Evolutionary conservation across 2,113 vertebrate species (phyloP), one percentile per base, ranked within the genome.

Genomic region (Ctenomys sociabilis): DNA sequence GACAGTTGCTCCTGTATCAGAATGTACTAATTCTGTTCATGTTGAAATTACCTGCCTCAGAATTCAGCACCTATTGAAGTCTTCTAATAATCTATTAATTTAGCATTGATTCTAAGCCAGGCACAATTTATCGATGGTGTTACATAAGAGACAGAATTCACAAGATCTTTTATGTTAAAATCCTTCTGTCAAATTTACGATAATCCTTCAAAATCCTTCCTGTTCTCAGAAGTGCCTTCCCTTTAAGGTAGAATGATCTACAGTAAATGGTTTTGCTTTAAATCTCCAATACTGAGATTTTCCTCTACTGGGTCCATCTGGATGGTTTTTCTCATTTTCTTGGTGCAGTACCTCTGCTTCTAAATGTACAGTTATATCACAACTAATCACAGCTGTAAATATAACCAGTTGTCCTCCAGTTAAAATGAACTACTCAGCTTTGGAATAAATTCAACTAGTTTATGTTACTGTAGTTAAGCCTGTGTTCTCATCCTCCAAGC

Each of bases 1-100:
- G 32, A 5, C 1, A 32, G 9, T 2, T 49, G 26, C 1, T 80
- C 24, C 12, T 61, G 10, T 0, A 0, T 75, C 11, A 10, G 1
- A n/a, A 19, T 77, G 16, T 66, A 14, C 52, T 85, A 16, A 40
- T 63, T 81, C 40, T 63, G 61, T 90, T 85, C 32, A 13, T 52
- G 16, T 10, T 75, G 72, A 75, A 75, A 19, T 57, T 12, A 43
- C 37, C 59, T 81, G 13, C 26, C 63, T 49, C 16, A 40, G 54
- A 94, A n/a, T 24, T 80, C 45, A 72, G 57, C 8, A 52, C 21
- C 10, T 84, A 40, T 45, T 24, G 85, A 83, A 28, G 17, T 35
- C 57, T 24, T 91, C 57, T 64, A 59, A 88, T 40, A 45, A 59
- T 52, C n/a, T 10, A 49, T 16, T 52, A 49, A 64, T 22, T n/a